Percentiles rank a stretch among this genome's conserved stretches.
phyloP scores from a whole-genome alignment of 2,113 vertebrate genomes.

The Malurus melanocephalus region DNA sequence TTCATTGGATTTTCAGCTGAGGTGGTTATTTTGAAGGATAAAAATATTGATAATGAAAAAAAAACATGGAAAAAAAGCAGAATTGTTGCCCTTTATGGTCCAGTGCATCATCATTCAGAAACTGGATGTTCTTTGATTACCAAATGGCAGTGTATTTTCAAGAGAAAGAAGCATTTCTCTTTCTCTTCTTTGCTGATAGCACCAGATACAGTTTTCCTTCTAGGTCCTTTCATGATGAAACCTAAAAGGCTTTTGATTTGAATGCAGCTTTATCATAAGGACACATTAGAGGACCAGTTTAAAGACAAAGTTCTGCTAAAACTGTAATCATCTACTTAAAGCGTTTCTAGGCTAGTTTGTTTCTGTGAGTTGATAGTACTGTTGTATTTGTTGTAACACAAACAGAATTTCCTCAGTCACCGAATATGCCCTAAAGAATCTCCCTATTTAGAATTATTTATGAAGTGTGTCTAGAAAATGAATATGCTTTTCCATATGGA shows the following conservation, averaged over 20 bases:
- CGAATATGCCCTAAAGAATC: constrained; percentile 1
- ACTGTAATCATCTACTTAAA: constrained; percentile 37
- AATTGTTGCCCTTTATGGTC: neutral
- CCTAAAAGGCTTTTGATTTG: constrained; percentile 12
- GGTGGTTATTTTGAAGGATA: neutral
- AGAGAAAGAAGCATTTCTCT: neutral
- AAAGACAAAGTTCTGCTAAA: constrained; percentile 46
- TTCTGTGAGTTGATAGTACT: constrained; percentile 55
- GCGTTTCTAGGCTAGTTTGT: constrained; percentile 29
- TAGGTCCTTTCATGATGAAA: neutral
- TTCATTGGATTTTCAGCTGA: neutral
- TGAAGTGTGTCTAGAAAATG: constrained; percentile 24
- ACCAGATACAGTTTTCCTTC: neutral
- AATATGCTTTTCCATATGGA: constrained; percentile 4
- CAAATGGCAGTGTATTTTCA: neutral
- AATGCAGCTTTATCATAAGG: constrained; percentile 31
- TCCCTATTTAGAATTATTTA: neutral
- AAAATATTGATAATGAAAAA: neutral
- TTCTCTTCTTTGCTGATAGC: neutral
- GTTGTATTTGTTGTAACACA: constrained; percentile 13
- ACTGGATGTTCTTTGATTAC: neutral
- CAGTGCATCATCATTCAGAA: neutral
- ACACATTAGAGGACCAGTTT: neutral
- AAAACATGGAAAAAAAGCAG: rapidly evolving
- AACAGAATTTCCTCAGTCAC: constrained; percentile 23